Evolutionary conservation across 2,888 invertebrate species (phyloP).

Genomic region (Patella pellucida): DNA sequence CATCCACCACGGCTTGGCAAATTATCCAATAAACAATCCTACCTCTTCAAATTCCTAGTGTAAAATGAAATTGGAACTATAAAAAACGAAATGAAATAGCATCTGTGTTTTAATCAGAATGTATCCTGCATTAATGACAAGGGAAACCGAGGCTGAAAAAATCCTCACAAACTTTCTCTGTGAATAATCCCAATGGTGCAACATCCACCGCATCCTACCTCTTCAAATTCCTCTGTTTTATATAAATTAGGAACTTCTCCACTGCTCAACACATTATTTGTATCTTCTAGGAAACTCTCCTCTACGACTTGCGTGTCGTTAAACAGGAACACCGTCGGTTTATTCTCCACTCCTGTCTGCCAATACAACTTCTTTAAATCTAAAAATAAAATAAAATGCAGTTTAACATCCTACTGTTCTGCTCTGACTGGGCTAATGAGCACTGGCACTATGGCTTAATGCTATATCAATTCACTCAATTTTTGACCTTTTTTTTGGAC

Average conservation of each 20-base stretch:
- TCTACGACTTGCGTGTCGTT: slow-evolving; percentile 87
- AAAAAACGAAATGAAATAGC: too few relatives aligned
- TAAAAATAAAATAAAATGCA: slow-evolving; percentile 34
- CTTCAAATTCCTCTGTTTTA: slow-evolving; percentile 89
- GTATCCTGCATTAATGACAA: too few relatives aligned
- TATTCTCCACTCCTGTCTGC: slow-evolving; percentile 81
- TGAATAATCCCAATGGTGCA: too few relatives aligned
- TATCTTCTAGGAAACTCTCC: slow-evolving; percentile 87
- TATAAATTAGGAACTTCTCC: slow-evolving; percentile 91
- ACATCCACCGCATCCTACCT: slow-evolving; percentile 74
- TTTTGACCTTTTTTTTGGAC: too few relatives aligned
- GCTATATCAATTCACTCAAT: too few relatives aligned
- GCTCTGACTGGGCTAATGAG: too few relatives aligned
- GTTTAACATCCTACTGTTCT: neutral
- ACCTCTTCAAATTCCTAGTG: slow-evolving; percentile 93
- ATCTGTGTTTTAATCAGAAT: too few relatives aligned
- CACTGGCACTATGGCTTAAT: neutral
- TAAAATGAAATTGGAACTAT: too few relatives aligned
- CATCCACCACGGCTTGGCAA: neutral
- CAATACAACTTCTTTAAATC: slow-evolving; percentile 85
- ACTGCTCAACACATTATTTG: slow-evolving; percentile 89
- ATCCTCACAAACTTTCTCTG: neutral
- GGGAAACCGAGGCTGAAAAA: too few relatives aligned
- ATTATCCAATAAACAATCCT: too few relatives aligned
- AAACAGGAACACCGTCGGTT: slow-evolving; percentile 85